Evolutionary conservation across 37 sponge, comb jelly and placozoan genomes (phyloP).

Genomic region (Ianthella basta): DNA sequence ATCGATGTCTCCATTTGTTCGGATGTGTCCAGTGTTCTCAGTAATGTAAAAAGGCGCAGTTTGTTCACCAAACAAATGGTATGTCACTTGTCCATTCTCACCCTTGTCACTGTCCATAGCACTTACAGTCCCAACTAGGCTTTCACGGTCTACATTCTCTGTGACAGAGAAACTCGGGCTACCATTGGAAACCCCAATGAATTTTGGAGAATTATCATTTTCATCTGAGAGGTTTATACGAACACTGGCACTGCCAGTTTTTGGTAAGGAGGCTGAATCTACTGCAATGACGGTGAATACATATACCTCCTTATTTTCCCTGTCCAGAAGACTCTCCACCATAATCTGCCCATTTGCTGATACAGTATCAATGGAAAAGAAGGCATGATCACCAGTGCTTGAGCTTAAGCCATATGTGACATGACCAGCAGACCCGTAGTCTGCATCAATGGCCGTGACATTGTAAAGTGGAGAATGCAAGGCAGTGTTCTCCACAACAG

Average conservation of each 20-base stretch:
- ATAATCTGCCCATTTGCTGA: constrained; percentile 25
- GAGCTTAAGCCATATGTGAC: constrained; percentile 6
- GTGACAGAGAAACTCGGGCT: not conserved
- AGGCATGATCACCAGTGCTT: not conserved
- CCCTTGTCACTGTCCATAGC: constrained; percentile 58
- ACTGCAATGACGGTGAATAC: constrained; percentile 49
- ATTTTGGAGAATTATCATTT: constrained; percentile 64
- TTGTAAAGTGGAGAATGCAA: not conserved
- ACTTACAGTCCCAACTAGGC: not conserved
- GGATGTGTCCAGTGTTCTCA: constrained; percentile 32
- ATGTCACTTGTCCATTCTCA: constrained; percentile 34
- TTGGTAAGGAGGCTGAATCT: constrained; percentile 22
- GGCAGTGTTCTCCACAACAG: constrained; percentile 32
- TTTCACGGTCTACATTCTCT: not conserved
- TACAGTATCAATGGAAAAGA: constrained; percentile 30
- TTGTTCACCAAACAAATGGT: not conserved
- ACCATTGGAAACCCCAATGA: not conserved
- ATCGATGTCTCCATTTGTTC: constrained; percentile 48
- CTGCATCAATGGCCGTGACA: constrained; percentile 50
- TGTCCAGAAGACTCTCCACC: constrained; percentile 28
- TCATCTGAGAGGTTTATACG: constrained; percentile 51
- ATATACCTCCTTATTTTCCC: constrained; percentile 35
- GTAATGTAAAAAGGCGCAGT: constrained; percentile 29
- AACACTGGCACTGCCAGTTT: constrained; percentile 28
- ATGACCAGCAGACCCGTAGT: constrained; percentile 29